phyloP scores from a whole-genome alignment of 2,797 vertebrate species.

The Gila robusta region DNA sequence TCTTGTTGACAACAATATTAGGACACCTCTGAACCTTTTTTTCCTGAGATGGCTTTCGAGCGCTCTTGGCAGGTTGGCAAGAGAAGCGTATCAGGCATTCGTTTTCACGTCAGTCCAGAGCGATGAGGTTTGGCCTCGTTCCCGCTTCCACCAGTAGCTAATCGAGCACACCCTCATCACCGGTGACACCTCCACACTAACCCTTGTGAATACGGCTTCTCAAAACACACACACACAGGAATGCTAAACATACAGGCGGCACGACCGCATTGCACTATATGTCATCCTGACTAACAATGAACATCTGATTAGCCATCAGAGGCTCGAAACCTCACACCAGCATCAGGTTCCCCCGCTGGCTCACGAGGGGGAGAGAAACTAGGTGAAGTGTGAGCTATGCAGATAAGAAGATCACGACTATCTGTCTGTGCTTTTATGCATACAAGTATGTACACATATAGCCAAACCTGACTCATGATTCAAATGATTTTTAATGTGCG shows the following conservation, averaged over 20 bases:
- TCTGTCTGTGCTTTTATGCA: slow-evolving; percentile 30
- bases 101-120: slow-evolving; percentile 53
- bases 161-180: slow-evolving; percentile 69
- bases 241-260: slow-evolving; percentile 75
- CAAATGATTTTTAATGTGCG: slow-evolving; percentile 65
- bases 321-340: slow-evolving; percentile 32
- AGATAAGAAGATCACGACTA: slow-evolving; percentile 43
- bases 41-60: background rate
- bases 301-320: slow-evolving; percentile 71
- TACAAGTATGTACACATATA: slow-evolving; percentile 61
- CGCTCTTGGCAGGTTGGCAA: background rate
- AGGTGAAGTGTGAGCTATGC: slow-evolving; percentile 44
- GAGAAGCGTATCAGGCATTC: slow-evolving; percentile 58
- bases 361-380: background rate
- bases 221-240: slow-evolving; percentile 73
- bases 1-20: slow-evolving; percentile 6
- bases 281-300: slow-evolving; percentile 70
- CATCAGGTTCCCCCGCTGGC: slow-evolving; percentile 47
- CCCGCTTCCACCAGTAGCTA: slow-evolving; percentile 74
- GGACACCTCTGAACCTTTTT: background rate
- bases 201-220: slow-evolving; percentile 68
- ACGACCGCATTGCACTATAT: slow-evolving; percentile 67
- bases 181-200: slow-evolving; percentile 60
- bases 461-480: slow-evolving; percentile 62
- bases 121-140: slow-evolving; percentile 63